Percentiles rank a stretch among this genome's conserved stretches.
These are phyloP conservation scores for Halcyon smyrnensis DNA, from an alignment of 2,797 vertebrate species.

Conservation along the genomic window DNA sequence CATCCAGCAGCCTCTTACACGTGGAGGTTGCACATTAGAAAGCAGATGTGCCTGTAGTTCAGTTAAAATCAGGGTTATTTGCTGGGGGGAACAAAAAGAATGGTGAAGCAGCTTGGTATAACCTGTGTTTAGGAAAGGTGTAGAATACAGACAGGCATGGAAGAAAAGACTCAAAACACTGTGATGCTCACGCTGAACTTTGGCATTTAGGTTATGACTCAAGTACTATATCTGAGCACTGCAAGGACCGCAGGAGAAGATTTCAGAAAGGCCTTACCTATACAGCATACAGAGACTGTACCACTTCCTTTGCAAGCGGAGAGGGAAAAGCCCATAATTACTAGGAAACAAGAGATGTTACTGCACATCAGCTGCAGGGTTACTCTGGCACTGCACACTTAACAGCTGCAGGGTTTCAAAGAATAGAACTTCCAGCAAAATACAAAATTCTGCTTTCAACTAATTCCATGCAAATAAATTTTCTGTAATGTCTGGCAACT, in stretches of 20 bases:
- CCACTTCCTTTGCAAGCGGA: background rate
- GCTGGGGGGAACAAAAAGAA: background rate
- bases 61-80: background rate
- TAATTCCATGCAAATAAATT: slow-evolving; percentile 47
- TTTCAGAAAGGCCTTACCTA: background rate
- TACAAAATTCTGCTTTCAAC: slow-evolving; percentile 42
- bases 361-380: background rate
- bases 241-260: background rate
- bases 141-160: too few species aligned
- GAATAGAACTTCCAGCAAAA: background rate
- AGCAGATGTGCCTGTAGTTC: background rate
- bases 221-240: background rate
- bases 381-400: background rate
- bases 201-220: background rate
- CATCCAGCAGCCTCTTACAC: background rate
- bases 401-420: background rate
- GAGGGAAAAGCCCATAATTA: background rate
- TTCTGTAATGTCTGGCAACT: slow-evolving; percentile 62
- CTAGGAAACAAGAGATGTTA: background rate
- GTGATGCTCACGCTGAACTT: background rate
- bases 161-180: background rate
- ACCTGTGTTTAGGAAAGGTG: background rate
- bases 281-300: background rate
- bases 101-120: background rate
- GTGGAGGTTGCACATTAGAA: background rate